Percentiles rank a stretch among this genome's conserved stretches.
phyloP scores from a whole-genome alignment of 2,113 vertebrate species.

The Thryonomys swinderianus region DNA sequence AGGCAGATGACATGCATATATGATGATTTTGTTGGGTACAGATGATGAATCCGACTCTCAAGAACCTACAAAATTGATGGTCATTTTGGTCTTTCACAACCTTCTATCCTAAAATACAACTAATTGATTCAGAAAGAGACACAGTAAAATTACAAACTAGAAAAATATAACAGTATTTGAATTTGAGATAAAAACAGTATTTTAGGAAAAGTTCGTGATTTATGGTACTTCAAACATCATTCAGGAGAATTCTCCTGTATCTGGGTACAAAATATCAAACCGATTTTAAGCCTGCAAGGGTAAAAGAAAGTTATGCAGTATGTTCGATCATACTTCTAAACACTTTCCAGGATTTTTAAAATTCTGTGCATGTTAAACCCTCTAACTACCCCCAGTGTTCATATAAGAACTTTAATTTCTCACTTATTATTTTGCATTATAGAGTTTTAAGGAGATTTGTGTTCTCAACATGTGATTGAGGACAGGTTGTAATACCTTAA shows the following conservation, averaged over 20 bases:
- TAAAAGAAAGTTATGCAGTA: background rate
- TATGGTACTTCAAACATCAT: background rate
- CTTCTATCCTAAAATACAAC: background rate
- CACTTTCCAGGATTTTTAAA: background rate
- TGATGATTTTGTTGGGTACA: background rate
- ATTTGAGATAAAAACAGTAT: background rate
- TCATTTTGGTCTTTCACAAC: background rate
- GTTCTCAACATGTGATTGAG: background rate
- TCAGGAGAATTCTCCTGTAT: conserved; percentile 23
- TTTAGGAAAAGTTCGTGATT: background rate
- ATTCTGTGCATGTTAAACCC: background rate
- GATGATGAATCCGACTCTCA: background rate
- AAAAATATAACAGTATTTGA: background rate
- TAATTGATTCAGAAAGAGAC: background rate
- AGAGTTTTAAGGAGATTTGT: conserved; percentile 17
- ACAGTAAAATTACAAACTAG: background rate
- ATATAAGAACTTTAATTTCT: background rate
- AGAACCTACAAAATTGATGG: background rate
- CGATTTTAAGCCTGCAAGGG: background rate
- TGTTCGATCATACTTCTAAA: background rate
- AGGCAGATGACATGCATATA: background rate
- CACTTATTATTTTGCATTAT: background rate
- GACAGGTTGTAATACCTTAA: conserved; percentile 14
- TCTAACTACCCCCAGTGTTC: background rate
- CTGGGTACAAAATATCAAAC: conserved; percentile 45